Evolutionary conservation across 2,888 invertebrate species (phyloP).

Genomic region (Anticlea derivata): DNA sequence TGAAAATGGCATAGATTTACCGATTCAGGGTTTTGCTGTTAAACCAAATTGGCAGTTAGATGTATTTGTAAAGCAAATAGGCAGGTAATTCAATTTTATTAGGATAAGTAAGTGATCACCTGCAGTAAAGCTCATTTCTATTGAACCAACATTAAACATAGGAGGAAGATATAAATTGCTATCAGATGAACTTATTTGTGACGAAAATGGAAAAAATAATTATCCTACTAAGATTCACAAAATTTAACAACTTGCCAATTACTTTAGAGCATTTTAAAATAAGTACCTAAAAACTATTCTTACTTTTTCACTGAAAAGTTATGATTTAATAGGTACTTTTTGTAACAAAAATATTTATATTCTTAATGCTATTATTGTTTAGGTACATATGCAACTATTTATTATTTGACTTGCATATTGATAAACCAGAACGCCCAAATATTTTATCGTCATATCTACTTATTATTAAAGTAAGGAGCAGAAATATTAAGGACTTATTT

Average conservation of each 20-base stretch:
- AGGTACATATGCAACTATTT: slow-evolving; percentile 14
- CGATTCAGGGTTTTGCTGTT: no score
- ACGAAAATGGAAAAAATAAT: no score
- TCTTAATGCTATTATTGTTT: slow-evolving; percentile 18
- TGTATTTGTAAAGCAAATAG: no score
- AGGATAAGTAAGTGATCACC: no score
- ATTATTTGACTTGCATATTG: slow-evolving; percentile 12
- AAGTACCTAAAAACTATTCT: neutral
- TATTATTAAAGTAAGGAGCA: neutral
- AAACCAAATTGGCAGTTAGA: no score
- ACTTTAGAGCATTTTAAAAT: neutral
- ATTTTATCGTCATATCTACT: neutral
- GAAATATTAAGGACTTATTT: slow-evolving; percentile 6
- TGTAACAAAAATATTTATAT: slow-evolving; percentile 27
- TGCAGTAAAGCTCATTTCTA: no score
- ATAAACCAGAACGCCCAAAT: slow-evolving; percentile 6
- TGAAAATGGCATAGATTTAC: neutral
- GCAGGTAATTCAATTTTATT: no score
- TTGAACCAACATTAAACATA: neutral
- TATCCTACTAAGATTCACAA: no score
- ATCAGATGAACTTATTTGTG: no score
- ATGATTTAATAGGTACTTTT: slow-evolving; percentile 4
- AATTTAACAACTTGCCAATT: neutral
- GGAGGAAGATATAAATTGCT: no score
- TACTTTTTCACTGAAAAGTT: neutral